phyloP scores from a whole-genome alignment of 2,113 vertebrate species.

The Electrona antarctica region DNA sequence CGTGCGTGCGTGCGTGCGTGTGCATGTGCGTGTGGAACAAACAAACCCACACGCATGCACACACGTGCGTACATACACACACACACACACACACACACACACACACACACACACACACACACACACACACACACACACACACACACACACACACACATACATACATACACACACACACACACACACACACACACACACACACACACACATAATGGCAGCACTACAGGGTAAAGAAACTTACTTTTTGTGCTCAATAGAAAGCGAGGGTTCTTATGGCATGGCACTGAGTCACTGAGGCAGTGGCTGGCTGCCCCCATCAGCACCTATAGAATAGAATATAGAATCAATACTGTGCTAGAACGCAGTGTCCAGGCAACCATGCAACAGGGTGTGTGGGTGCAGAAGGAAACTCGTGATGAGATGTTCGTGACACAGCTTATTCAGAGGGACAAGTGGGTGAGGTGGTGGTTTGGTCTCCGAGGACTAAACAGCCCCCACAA shows the following conservation, averaged over 20 bases:
- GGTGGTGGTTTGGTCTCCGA: slow-evolving; percentile 36
- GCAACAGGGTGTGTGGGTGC: slow-evolving; percentile 25
- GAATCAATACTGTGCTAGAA: slow-evolving; percentile 24
- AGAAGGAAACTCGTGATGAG: slow-evolving; percentile 10
- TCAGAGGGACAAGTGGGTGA: slow-evolving; percentile 49
- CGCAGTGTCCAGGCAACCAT: slow-evolving; percentile 56
- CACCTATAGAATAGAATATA: slow-evolving; percentile 39
- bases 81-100: slow-evolving; percentile 16
- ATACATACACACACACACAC: slow-evolving; percentile 6
- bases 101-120: background rate
- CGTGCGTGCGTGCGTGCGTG: slow-evolving; percentile 5
- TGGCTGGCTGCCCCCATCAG: background rate
- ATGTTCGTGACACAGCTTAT: slow-evolving; percentile 44
- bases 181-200: background rate
- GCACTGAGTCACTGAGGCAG: too few relatives aligned
- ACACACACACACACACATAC: slow-evolving; percentile 9
- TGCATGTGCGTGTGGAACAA: slow-evolving; percentile 1
- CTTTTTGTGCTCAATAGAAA: too few relatives aligned
- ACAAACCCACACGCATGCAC: background rate
- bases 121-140: background rate
- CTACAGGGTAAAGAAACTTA: too few relatives aligned
- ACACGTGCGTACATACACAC: too few relatives aligned
- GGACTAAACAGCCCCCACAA: slow-evolving; percentile 53
- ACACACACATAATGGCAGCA: too few relatives aligned
- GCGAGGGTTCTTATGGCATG: too few relatives aligned